These are phyloP conservation scores for Oligia fasciuncula DNA, from an alignment of 2,888 invertebrate species.

Conservation along the genomic window DNA sequence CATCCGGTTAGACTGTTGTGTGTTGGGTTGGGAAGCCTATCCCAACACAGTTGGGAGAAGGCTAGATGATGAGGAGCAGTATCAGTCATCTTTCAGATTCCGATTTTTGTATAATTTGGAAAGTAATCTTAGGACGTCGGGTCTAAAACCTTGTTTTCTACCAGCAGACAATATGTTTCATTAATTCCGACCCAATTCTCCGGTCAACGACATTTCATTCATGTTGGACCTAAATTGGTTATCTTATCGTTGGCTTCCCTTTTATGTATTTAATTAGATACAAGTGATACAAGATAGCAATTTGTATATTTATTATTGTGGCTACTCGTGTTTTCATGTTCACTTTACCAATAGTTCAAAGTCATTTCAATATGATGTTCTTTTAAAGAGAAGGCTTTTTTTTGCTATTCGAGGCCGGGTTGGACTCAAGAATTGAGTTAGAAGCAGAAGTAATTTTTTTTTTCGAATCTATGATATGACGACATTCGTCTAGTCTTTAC, in stretches of 20 bases:
- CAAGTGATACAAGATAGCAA: constrained; percentile 56
- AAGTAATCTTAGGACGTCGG: background rate
- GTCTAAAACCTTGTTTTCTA: background rate
- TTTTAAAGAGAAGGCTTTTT: background rate
- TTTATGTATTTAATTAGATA: constrained; percentile 77
- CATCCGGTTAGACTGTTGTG: background rate
- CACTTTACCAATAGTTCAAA: background rate
- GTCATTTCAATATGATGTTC: background rate
- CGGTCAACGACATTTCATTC: constrained; percentile 83
- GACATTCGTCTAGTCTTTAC: background rate
- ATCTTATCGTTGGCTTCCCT: constrained; percentile 85
- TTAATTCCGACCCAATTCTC: constrained; percentile 65
- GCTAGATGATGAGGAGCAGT: background rate
- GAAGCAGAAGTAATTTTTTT: background rate
- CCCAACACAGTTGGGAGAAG: background rate
- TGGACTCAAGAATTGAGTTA: background rate
- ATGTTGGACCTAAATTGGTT: constrained; percentile 79
- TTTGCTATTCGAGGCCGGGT: background rate
- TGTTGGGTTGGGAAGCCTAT: background rate
- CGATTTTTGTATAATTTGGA: background rate
- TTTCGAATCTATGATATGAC: background rate
- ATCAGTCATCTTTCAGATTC: background rate
- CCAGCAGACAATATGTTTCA: constrained; percentile 16
- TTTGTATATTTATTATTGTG: constrained; percentile 49
- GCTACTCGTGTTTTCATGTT: constrained; percentile 25